Conservation (phyloP, 2,888 invertebrate species). For the Urechis unicinctus region DNA sequence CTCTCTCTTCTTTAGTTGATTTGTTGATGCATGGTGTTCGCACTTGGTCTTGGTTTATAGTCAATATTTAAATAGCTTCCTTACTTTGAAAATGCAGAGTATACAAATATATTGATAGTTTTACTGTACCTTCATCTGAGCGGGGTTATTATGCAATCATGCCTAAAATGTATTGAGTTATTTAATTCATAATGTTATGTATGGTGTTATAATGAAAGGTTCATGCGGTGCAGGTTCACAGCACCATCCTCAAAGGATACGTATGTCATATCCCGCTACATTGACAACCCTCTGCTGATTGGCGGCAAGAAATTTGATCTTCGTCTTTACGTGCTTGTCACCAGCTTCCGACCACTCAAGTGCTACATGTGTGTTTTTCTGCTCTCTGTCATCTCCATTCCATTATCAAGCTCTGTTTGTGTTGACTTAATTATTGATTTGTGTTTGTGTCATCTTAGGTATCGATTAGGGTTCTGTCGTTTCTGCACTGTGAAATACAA, state of each 20-base stretch:
- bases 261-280: conserved; percentile 94
- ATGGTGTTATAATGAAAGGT: background rate
- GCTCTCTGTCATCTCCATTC: background rate
- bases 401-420: background rate
- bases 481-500: conserved; percentile 91
- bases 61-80: background rate
- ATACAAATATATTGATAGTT: too few species aligned
- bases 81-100: background rate
- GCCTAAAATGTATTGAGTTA: too few species aligned
- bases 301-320: conserved; percentile 95
- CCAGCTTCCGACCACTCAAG: conserved; percentile 86
- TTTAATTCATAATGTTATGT: background rate
- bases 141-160: too few species aligned
- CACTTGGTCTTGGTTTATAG: too few species aligned
- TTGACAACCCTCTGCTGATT: conserved; percentile 88
- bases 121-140: too few species aligned
- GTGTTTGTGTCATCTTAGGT: conserved; percentile 54
- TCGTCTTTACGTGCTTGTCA: conserved; percentile 83
- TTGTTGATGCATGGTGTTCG: too few species aligned
- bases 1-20: background rate
- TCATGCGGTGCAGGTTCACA: conserved; percentile 33
- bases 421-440: background rate
- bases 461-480: conserved; percentile 78
- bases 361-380: conserved; percentile 61
- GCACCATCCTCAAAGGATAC: conserved; percentile 48